These are phyloP conservation scores for Ridgeia piscesae DNA, from an alignment of 1,140 invertebrate species.

Conservation along the genomic window DNA sequence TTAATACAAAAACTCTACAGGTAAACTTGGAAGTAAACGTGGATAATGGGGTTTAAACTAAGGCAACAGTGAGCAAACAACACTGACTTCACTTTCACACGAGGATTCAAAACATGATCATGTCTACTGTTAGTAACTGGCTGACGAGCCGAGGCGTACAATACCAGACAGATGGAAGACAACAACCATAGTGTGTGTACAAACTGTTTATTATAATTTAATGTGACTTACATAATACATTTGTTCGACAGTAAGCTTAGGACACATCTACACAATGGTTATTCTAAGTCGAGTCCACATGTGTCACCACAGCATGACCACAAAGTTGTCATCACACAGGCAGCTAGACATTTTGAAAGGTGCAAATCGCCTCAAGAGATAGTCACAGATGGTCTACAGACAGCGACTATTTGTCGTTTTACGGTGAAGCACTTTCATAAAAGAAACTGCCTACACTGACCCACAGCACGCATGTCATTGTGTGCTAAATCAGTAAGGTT, in stretches of 20 bases:
- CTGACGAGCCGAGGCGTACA: neutral
- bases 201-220: slow-evolving; percentile 2
- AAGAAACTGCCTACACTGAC: neutral
- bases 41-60: neutral
- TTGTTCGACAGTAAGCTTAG: neutral
- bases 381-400: neutral
- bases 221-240: neutral
- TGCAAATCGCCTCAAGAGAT: neutral
- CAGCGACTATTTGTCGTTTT: too few species aligned
- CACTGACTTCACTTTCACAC: neutral
- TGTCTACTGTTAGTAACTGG: too few species aligned
- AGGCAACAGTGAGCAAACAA: neutral
- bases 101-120: too few species aligned
- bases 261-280: neutral
- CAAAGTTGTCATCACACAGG: neutral
- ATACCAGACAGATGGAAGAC: neutral
- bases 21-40: too few species aligned
- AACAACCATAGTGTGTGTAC: neutral
- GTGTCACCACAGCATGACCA: neutral
- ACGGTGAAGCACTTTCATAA: neutral
- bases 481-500: neutral
- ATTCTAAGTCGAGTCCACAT: too few species aligned
- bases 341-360: neutral
- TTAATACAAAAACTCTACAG: too few species aligned
- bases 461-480: neutral